phyloP scores from a whole-genome alignment of 2,888 invertebrate species.

The Sinodicranocentrus sp. region DNA sequence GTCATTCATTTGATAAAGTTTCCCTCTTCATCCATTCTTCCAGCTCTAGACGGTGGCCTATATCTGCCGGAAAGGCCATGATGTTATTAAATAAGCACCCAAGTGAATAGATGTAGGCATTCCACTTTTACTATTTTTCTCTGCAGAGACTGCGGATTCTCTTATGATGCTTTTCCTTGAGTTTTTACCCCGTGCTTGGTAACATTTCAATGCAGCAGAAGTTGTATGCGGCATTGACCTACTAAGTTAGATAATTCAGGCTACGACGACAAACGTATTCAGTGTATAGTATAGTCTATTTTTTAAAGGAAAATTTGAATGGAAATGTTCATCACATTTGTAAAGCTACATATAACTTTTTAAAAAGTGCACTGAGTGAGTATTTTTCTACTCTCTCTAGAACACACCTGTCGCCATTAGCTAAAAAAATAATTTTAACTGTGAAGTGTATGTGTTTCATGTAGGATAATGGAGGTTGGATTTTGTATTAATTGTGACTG shows the following conservation, averaged over 20 bases:
- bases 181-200: not conserved
- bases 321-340: too few relatives aligned
- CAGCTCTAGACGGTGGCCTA: slow-evolving; percentile 34
- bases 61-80: slow-evolving; percentile 52
- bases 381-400: too few relatives aligned
- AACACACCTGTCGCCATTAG: too few relatives aligned
- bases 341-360: too few relatives aligned
- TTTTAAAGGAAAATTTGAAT: too few relatives aligned
- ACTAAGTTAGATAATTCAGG: slow-evolving; percentile 42
- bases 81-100: slow-evolving; percentile 32
- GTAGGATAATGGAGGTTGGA: too few relatives aligned
- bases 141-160: slow-evolving; percentile 46
- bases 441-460: not conserved
- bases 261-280: too few relatives aligned
- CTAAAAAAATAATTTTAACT: not conserved
- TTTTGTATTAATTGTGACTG: not conserved
- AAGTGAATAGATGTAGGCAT: slow-evolving; percentile 6
- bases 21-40: not conserved
- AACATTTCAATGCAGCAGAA: slow-evolving; percentile 10
- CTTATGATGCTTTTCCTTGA: slow-evolving; percentile 1
- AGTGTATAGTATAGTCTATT: too few relatives aligned
- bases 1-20: too few relatives aligned
- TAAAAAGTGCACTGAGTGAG: too few relatives aligned
- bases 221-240: slow-evolving; percentile 47
- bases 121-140: slow-evolving; percentile 16